Conservation (phyloP, 2,888 invertebrate genomes). For the Neoascia interrupta region DNA sequence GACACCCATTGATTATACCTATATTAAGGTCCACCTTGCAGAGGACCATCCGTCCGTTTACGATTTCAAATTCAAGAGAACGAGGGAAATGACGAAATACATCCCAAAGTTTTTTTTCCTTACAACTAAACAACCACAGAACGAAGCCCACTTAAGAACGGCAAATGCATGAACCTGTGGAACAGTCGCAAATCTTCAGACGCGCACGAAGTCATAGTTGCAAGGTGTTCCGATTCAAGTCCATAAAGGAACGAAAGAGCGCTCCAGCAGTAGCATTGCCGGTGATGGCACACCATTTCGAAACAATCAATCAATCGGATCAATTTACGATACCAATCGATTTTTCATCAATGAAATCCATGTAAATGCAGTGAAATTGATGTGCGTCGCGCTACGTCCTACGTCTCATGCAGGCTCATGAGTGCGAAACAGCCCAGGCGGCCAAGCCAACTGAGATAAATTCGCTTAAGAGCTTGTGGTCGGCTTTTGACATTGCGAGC, state of each 20-base stretch:
- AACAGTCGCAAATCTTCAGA: constrained; percentile 35
- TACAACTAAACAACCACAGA: not conserved
- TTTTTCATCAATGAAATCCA: constrained; percentile 68
- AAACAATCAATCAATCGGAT: constrained; percentile 68
- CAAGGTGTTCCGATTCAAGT: constrained; percentile 61
- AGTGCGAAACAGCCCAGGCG: no score
- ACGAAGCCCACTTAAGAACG: constrained; percentile 13
- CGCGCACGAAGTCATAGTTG: constrained; percentile 41
- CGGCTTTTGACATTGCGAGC: no score
- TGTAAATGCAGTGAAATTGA: constrained; percentile 64
- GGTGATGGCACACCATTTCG: constrained; percentile 66
- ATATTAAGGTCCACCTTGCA: constrained; percentile 32
- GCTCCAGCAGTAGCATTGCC: constrained; percentile 41
- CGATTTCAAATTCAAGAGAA: constrained; percentile 29
- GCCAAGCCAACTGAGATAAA: no score
- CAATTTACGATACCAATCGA: constrained; percentile 69
- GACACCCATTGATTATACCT: constrained; percentile 63
- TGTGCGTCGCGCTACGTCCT: no score
- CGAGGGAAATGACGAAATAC: constrained; percentile 40
- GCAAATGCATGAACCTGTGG: constrained; percentile 34
- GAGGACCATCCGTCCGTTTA: not conserved
- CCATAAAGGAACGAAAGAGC: constrained; percentile 61
- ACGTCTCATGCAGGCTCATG: no score
- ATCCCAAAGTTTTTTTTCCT: constrained; percentile 48
- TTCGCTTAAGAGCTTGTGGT: no score